Percentiles rank a stretch among this genome's conserved stretches.
Evolutionary conservation across 2,888 invertebrate genomes (phyloP).

Genomic region (Schizaphis graminum): DNA sequence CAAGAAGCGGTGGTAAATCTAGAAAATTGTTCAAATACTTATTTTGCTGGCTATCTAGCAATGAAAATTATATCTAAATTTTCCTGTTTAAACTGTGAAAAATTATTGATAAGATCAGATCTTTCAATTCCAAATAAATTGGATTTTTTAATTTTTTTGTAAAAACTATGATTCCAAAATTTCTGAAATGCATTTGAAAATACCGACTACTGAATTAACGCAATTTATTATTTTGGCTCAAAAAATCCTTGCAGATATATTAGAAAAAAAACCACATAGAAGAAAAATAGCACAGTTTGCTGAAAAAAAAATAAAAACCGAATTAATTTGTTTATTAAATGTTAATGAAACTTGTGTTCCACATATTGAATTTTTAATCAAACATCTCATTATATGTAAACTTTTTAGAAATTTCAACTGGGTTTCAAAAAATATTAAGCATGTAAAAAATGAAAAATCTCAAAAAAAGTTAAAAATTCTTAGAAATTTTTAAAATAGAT

Average conservation of each 20-base stretch:
- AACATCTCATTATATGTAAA: slow-evolving; percentile 15
- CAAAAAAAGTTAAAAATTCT: slow-evolving; percentile 7
- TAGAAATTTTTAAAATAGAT: background rate
- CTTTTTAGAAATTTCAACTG: slow-evolving; percentile 33
- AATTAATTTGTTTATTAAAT: background rate
- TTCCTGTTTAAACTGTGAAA: background rate
- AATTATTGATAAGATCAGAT: background rate
- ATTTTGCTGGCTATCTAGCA: slow-evolving; percentile 14
- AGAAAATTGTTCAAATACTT: slow-evolving; percentile 15
- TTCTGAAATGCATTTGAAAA: background rate
- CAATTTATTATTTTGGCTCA: background rate
- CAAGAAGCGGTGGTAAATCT: background rate
- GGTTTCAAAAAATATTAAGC: background rate
- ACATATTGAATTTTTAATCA: background rate
- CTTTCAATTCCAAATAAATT: background rate
- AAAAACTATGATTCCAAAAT: slow-evolving; percentile 4
- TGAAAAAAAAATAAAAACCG: background rate
- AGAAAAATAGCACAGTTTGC: background rate
- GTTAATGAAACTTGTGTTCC: background rate
- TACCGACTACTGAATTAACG: background rate
- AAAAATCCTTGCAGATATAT: background rate
- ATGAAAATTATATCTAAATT: background rate
- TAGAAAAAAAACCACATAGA: background rate
- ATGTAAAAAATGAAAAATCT: background rate
- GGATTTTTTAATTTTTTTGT: background rate